These are phyloP conservation scores for Eurytoma adleriae DNA, from an alignment of 2,888 invertebrate genomes.

Conservation along the genomic window DNA sequence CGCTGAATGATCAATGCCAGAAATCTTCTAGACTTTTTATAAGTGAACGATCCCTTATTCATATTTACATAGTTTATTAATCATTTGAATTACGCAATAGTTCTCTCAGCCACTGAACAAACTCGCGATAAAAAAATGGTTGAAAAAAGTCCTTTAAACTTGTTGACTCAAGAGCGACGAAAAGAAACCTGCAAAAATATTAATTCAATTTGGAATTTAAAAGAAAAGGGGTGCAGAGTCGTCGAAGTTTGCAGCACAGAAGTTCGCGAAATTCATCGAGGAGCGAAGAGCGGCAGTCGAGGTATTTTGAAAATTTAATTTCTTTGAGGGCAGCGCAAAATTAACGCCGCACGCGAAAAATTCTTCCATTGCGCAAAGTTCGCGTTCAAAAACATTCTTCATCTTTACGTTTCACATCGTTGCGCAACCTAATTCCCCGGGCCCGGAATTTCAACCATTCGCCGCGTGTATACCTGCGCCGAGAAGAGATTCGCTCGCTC, in stretches of 20 bases:
- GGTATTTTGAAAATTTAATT: conserved; percentile 44
- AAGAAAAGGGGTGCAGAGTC: background rate
- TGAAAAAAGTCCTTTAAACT: too few species aligned
- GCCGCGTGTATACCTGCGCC: background rate
- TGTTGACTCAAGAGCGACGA: too few species aligned
- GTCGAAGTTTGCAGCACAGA: background rate
- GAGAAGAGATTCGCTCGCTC: background rate
- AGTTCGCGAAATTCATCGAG: background rate
- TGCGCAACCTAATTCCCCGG: conserved; percentile 35
- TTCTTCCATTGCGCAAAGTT: conserved; percentile 19
- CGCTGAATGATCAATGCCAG: too few species aligned
- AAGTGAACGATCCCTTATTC: too few species aligned
- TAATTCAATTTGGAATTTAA: background rate
- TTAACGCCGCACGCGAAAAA: conserved; percentile 26
- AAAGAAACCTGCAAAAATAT: background rate
- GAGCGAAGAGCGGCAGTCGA: background rate
- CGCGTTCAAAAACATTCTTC: conserved; percentile 49
- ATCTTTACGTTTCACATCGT: conserved; percentile 40
- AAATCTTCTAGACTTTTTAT: too few species aligned
- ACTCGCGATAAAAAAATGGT: too few species aligned
- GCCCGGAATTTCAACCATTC: conserved; percentile 32
- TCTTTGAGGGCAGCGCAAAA: conserved; percentile 29
- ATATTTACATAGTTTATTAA: too few species aligned
- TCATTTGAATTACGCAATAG: too few species aligned
- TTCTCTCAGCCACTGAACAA: too few species aligned